These are phyloP conservation scores for Spinus pinus DNA, from an alignment of 2,797 vertebrate genomes.

Conservation along the genomic window DNA sequence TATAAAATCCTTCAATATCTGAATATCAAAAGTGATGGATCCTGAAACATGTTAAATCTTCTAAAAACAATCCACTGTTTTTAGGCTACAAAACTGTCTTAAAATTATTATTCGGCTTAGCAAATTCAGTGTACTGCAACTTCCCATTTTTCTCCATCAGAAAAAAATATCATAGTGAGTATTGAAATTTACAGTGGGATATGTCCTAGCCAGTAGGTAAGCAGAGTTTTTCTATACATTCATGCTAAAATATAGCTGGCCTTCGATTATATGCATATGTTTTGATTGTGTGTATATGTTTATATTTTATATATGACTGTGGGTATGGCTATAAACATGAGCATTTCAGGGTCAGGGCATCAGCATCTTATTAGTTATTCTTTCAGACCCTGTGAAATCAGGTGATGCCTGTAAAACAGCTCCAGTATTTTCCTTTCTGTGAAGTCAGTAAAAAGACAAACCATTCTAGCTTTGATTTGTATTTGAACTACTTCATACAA, in stretches of 20 bases:
- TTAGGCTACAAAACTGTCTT: neutral
- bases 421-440: neutral
- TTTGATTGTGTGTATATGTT: neutral
- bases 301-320: neutral
- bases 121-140: neutral
- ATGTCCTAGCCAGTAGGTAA: neutral
- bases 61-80: neutral
- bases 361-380: neutral
- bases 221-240: neutral
- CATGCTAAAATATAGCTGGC: neutral
- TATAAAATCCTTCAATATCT: neutral
- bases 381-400: neutral
- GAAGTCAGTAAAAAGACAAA: constrained; percentile 12
- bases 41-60: neutral
- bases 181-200: neutral
- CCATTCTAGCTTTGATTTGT: constrained; percentile 25
- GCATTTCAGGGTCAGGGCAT: neutral
- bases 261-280: neutral
- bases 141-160: neutral
- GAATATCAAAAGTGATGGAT: neutral
- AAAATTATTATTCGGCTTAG: neutral
- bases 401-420: neutral
- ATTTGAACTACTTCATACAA: constrained; percentile 38
- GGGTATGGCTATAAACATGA: neutral
- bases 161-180: neutral